A percentile compares a stretch with the other conserved stretches of the same genome.
Conservation (phyloP, 1,140 invertebrate species). For the Lepidurus couesii region DNA sequence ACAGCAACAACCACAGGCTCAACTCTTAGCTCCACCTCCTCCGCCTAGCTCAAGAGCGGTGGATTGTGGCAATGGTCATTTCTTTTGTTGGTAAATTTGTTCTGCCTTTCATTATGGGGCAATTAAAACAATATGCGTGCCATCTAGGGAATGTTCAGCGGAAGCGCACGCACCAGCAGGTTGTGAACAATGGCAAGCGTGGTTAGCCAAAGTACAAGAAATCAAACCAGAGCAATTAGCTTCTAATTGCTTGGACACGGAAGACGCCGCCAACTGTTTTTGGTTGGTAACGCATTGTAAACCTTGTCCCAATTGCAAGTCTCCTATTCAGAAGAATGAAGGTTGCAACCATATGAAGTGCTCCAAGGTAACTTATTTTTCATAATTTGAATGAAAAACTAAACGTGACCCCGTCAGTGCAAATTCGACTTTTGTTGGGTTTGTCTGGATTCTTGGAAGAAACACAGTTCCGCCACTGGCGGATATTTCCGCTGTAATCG, state of each 20-base stretch:
- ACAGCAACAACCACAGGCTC: slow-evolving; percentile 38
- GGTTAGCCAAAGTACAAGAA: slow-evolving; percentile 59
- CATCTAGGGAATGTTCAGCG: slow-evolving; percentile 51
- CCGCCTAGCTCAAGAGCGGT: slow-evolving; percentile 57
- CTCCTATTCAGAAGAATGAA: slow-evolving; percentile 70
- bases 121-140: not conserved
- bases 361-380: slow-evolving; percentile 48
- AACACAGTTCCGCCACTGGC: slow-evolving; percentile 63
- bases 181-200: slow-evolving; percentile 60
- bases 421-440: slow-evolving; percentile 74
- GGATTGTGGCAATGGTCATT: slow-evolving; percentile 67
- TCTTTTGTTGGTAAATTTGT: slow-evolving; percentile 60
- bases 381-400: not conserved
- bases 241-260: slow-evolving; percentile 53
- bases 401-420: slow-evolving; percentile 51
- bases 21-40: slow-evolving; percentile 38
- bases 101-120: not conserved
- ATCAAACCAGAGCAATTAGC: slow-evolving; percentile 60
- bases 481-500: slow-evolving; percentile 68
- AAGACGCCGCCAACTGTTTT: slow-evolving; percentile 62
- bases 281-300: slow-evolving; percentile 71
- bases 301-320: slow-evolving; percentile 65
- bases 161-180: slow-evolving; percentile 64
- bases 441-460: slow-evolving; percentile 67
- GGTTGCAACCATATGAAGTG: slow-evolving; percentile 75